phyloP scores from a whole-genome alignment of 2,888 invertebrate species.

The Gisinianus flammeolus region DNA sequence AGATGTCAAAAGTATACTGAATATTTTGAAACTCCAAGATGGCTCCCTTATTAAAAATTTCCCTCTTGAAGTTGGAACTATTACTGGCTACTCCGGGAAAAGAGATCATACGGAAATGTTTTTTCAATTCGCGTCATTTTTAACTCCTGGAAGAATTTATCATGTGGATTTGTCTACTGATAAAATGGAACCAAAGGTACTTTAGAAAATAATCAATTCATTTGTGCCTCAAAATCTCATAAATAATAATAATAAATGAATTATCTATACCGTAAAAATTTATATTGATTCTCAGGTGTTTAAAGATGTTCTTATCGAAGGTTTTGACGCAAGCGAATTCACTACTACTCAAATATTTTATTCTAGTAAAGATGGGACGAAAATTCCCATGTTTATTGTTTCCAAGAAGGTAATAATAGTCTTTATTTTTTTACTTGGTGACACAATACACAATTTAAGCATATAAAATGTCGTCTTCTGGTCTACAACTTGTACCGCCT shows the following conservation, averaged over 20 bases:
- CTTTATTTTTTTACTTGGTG: too few relatives aligned
- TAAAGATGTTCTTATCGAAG: slow-evolving; percentile 83
- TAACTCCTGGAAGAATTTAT: slow-evolving; percentile 87
- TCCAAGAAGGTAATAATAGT: slow-evolving; percentile 71
- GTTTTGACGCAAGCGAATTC: slow-evolving; percentile 78
- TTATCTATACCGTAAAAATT: too few relatives aligned
- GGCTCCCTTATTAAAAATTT: slow-evolving; percentile 78
- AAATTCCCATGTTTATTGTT: slow-evolving; percentile 94
- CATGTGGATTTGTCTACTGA: slow-evolving; percentile 77
- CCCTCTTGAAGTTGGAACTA: slow-evolving; percentile 83
- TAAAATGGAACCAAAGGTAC: slow-evolving; percentile 69
- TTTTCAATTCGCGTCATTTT: slow-evolving; percentile 91
- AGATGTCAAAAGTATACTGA: slow-evolving; percentile 92
- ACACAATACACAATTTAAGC: too few relatives aligned
- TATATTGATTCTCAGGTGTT: slow-evolving; percentile 76
- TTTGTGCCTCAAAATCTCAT: not conserved
- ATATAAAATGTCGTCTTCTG: too few relatives aligned
- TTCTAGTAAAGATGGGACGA: slow-evolving; percentile 87
- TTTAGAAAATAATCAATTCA: not conserved
- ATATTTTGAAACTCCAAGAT: slow-evolving; percentile 75
- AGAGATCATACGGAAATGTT: slow-evolving; percentile 87
- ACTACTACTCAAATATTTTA: slow-evolving; percentile 91
- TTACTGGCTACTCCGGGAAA: slow-evolving; percentile 83
- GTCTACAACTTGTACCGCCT: too few relatives aligned
- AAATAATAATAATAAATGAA: not conserved